Conservation (phyloP, 2,113 vertebrate genomes). For the Oryzias melastigma region DNA sequence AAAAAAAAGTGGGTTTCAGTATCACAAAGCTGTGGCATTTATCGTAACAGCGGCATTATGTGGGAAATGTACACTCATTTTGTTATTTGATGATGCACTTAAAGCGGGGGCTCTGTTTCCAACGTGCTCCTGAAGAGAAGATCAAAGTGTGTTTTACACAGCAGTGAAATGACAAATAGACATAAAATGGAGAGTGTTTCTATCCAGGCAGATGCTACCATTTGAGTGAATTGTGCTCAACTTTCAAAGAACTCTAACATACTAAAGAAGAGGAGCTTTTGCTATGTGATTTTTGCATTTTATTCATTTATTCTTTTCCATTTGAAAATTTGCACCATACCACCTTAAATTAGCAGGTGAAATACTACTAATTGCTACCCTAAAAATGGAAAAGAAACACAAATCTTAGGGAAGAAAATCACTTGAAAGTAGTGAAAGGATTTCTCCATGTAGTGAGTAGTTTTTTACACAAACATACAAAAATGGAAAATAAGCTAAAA, state of each 20-base stretch:
- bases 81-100: constrained; percentile 48
- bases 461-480: no score
- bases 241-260: neutral
- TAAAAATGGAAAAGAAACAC: no score
- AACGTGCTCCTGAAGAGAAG: constrained; percentile 31
- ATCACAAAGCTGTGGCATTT: constrained; percentile 65
- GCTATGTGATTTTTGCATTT: neutral
- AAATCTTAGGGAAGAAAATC: no score
- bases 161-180: neutral
- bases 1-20: constrained; percentile 59
- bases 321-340: no score
- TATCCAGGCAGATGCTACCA: neutral
- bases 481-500: no score
- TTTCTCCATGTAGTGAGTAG: no score
- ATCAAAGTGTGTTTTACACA: constrained; percentile 65
- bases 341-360: no score
- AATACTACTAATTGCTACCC: no score
- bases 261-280: neutral
- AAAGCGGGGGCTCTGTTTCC: constrained; percentile 9
- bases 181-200: neutral
- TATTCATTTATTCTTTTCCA: neutral
- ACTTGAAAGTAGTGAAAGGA: no score
- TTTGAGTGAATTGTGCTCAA: neutral
- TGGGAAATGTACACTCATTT: constrained; percentile 43
- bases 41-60: constrained; percentile 56